Percentiles rank a stretch among this genome's conserved stretches.
Conservation (phyloP, 2,797 vertebrate species). For the Melanotaenia pygmaea region DNA sequence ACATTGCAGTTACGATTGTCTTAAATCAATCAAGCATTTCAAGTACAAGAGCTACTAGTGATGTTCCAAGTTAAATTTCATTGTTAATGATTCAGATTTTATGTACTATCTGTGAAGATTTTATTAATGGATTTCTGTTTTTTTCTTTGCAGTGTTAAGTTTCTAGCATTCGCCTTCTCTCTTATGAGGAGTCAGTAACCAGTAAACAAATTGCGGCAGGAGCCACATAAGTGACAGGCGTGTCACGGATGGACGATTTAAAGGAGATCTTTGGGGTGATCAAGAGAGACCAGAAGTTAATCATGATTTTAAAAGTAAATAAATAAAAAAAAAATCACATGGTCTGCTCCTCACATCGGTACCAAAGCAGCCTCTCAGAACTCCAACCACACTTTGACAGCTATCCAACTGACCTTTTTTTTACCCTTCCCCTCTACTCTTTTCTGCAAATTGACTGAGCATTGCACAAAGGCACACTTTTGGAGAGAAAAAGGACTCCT, state of each 20-base stretch:
- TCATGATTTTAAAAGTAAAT: slow-evolving; percentile 57
- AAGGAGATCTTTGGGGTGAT: slow-evolving; percentile 77
- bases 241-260: slow-evolving; percentile 76
- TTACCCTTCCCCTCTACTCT: neutral
- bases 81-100: slow-evolving; percentile 29
- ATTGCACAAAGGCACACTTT: slow-evolving; percentile 79
- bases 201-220: slow-evolving; percentile 80
- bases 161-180: slow-evolving; percentile 85
- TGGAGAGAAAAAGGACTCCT: slow-evolving; percentile 74
- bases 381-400: slow-evolving; percentile 76
- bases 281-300: slow-evolving; percentile 77
- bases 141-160: slow-evolving; percentile 88
- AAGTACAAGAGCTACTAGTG: slow-evolving; percentile 10
- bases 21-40: slow-evolving; percentile 36
- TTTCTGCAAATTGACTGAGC: slow-evolving; percentile 74
- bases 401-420: slow-evolving; percentile 59
- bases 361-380: slow-evolving; percentile 88
- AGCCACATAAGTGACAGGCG: slow-evolving; percentile 74
- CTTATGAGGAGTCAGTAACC: slow-evolving; percentile 82
- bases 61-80: slow-evolving; percentile 21
- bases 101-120: slow-evolving; percentile 23
- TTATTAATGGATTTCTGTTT: slow-evolving; percentile 75
- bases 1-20: slow-evolving; percentile 32
- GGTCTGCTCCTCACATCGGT: slow-evolving; percentile 83
- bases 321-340: slow-evolving; percentile 40